Conservation (phyloP, 2,888 invertebrate genomes). For the Ophion ventricosus region DNA sequence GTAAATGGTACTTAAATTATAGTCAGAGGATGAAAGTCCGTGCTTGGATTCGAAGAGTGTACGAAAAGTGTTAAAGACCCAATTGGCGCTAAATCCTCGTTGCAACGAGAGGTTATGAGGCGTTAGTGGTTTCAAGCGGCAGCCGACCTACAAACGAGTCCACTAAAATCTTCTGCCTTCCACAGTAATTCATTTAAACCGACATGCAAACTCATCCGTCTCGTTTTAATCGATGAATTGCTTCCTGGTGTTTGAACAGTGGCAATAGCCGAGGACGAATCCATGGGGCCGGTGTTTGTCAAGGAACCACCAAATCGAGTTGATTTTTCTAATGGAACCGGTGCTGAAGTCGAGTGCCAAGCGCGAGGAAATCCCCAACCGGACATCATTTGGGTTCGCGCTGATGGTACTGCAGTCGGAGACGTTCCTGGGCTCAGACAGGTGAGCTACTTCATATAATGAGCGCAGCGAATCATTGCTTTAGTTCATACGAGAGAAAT, state of each 20-base stretch:
- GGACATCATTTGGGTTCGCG: constrained; percentile 96
- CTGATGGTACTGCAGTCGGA: constrained; percentile 95
- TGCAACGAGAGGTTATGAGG: constrained; percentile 14
- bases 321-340: constrained; percentile 97
- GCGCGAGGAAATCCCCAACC: constrained; percentile 95
- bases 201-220: neutral
- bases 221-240: constrained; percentile 55
- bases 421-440: constrained; percentile 95
- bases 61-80: neutral
- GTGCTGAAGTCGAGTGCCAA: constrained; percentile 96
- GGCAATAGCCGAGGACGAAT: constrained; percentile 87
- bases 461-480: neutral
- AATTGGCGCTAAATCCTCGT: constrained; percentile 32
- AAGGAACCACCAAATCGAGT: constrained; percentile 96
- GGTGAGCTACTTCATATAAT: constrained; percentile 83
- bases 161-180: constrained; percentile 11
- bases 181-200: constrained; percentile 9
- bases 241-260: constrained; percentile 62
- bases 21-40: neutral
- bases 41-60: neutral
- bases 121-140: neutral
- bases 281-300: constrained; percentile 95
- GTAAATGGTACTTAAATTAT: neutral
- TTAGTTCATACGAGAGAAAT: neutral
- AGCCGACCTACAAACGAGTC: constrained; percentile 46